Evolutionary conservation across 2,113 vertebrate genomes (phyloP), one percentile per base, ranked within the genome.

Genomic region (Podarcis cretensis): DNA sequence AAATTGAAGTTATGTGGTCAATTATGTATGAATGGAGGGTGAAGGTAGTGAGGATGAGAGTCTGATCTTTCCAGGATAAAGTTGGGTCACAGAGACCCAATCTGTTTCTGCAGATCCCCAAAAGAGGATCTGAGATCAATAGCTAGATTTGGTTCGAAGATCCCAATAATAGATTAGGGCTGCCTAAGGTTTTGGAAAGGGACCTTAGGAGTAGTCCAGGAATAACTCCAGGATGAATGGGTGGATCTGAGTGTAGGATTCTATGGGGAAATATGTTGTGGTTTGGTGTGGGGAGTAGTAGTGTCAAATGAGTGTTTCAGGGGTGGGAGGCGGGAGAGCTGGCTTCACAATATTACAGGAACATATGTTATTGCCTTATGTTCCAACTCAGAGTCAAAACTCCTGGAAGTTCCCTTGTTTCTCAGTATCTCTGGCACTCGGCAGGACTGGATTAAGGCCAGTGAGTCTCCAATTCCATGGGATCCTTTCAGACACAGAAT

Each of bases 381-480:
- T 71, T 73, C 37, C 66, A 30, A 5, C 13, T n/a, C 73, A 20
- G 7, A 75, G 79, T 21, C 32, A 40, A n/a, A 71, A 79, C 75
- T 79, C 88, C 43, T 65, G 7, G 35, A 85, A 89, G 76, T 43
- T 59, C 54, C 69, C 77, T 32, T 68, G 59, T 83, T 89, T 89
- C 81, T 88, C 81, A 27, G 87, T 83, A 88, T 57, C 5, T 23
- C 82, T 84, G 59, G 74, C 63, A 57, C 40, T 32, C 63, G 57
- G 75, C 59, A 35, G 25, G 63, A 40, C 40, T 77, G 87, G 81
- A 78, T 8, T 4, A 66, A 4, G 3, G 80, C 80, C 81, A 32
- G 37, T 2, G 32, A 37, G 32, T 35, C 48, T 87, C 77, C 27
- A 14, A 57, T 87, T 81, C 30, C 77, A 23, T 37, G 76, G 43